Conservation (phyloP, 2,797 vertebrate species). For the Ciconia nigra region DNA sequence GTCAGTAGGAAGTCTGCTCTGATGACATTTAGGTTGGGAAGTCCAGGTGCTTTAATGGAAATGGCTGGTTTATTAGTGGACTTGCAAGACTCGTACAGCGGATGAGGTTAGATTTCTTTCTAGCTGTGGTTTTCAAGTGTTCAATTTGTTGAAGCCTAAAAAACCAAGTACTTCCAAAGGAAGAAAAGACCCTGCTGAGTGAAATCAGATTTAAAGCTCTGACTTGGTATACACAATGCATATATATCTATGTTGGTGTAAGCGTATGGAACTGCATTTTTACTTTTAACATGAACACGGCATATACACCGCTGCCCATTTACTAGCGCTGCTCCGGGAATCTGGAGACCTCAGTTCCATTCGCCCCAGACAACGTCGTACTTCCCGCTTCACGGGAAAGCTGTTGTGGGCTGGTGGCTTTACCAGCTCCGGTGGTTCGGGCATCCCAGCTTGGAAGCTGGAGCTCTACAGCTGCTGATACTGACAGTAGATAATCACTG, state of each 20-base stretch:
- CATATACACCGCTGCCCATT: rapidly evolving
- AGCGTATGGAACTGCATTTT: not conserved
- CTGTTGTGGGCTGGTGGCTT: not conserved
- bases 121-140: not conserved
- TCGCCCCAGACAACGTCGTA: not conserved
- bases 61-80: not conserved
- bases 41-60: not conserved
- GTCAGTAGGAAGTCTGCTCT: rapidly evolving
- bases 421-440: not conserved
- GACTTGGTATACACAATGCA: rapidly evolving
- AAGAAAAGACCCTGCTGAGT: not conserved
- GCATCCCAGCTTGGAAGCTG: not conserved
- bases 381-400: not conserved
- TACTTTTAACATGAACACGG: rapidly evolving
- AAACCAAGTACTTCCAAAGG: not conserved
- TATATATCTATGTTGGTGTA: rapidly evolving
- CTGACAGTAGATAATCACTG: rapidly evolving
- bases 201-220: not conserved
- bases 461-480: not conserved
- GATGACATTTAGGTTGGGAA: not conserved
- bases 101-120: not conserved
- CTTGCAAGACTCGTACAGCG: rapidly evolving
- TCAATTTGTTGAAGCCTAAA: not conserved
- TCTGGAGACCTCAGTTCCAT: rapidly evolving
- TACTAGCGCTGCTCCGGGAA: not conserved